A percentile compares a stretch with the other conserved stretches of the same genome.
These are phyloP conservation scores for Peromyscus aztecus DNA, from an alignment of 2,797 vertebrate species.

Conservation along the genomic window DNA sequence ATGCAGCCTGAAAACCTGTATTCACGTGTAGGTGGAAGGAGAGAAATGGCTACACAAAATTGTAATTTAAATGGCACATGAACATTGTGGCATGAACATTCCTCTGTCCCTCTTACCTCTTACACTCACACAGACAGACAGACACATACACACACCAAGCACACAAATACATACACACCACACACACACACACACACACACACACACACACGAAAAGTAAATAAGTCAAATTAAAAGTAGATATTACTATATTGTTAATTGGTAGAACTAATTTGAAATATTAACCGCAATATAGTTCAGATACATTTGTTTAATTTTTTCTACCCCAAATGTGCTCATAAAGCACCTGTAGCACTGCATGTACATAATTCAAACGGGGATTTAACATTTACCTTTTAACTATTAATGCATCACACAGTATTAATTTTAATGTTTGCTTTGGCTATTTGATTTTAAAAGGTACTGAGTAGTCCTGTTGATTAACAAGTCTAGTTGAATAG, in stretches of 20 bases:
- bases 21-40: not conserved
- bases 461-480: not conserved
- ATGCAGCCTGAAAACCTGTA: not conserved
- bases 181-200: not conserved
- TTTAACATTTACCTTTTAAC: not conserved
- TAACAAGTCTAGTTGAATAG: not conserved
- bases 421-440: slow-evolving; percentile 53
- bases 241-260: not conserved
- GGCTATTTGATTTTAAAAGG: slow-evolving; percentile 32
- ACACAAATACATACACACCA: not conserved
- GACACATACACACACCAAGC: not conserved
- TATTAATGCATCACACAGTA: slow-evolving; percentile 10
- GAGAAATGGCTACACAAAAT: not conserved
- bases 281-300: not conserved
- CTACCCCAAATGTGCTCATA: not conserved
- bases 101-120: not conserved
- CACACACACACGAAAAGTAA: not conserved
- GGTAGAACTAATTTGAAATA: not conserved
- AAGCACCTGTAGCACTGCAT: not conserved
- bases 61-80: not conserved
- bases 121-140: not conserved
- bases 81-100: not conserved
- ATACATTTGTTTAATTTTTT: not conserved
- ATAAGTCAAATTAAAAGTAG: not conserved
- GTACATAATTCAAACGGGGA: not conserved